Percentiles rank a stretch among this genome's conserved stretches.
phyloP scores from a whole-genome alignment of 2,888 invertebrate species.

The Drosophila merina region DNA sequence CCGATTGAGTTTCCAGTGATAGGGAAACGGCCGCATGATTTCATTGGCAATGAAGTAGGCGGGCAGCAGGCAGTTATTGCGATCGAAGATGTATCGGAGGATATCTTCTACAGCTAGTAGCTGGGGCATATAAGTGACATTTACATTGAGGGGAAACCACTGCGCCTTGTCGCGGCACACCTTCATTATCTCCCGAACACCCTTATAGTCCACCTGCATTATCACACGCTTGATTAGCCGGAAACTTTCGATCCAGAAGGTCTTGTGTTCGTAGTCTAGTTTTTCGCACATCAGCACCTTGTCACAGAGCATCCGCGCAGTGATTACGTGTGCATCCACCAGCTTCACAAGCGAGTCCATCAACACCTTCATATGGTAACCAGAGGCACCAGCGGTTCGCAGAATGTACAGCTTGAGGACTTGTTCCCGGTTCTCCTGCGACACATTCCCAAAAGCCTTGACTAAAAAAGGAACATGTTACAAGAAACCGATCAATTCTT shows the following conservation, averaged over 20 bases:
- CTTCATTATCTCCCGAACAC: slow-evolving; percentile 96
- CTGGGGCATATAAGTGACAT: slow-evolving; percentile 92
- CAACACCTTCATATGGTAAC: slow-evolving; percentile 90
- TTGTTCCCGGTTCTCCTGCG: slow-evolving; percentile 90
- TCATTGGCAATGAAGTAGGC: slow-evolving; percentile 98
- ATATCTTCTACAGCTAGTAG: slow-evolving; percentile 92
- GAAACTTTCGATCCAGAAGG: slow-evolving; percentile 96
- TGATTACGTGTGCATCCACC: slow-evolving; percentile 89
- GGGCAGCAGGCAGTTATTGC: slow-evolving; percentile 95
- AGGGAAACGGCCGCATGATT: slow-evolving; percentile 89
- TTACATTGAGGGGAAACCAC: slow-evolving; percentile 90
- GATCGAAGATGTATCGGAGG: slow-evolving; percentile 94
- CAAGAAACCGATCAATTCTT: background rate
- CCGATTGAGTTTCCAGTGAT: slow-evolving; percentile 96
- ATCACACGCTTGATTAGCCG: slow-evolving; percentile 92
- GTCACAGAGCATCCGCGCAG: slow-evolving; percentile 94
- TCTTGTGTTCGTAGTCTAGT: slow-evolving; percentile 90
- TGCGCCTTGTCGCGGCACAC: slow-evolving; percentile 95
- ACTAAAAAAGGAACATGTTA: slow-evolving; percentile 76
- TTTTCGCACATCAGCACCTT: slow-evolving; percentile 93
- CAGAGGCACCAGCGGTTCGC: slow-evolving; percentile 89
- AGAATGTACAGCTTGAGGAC: slow-evolving; percentile 90
- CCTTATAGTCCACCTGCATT: slow-evolving; percentile 97
- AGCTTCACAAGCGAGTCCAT: slow-evolving; percentile 90
- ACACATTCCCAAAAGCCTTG: slow-evolving; percentile 87